Evolutionary conservation across 2,113 vertebrate genomes (phyloP).

Genomic region (Rhineura floridana): DNA sequence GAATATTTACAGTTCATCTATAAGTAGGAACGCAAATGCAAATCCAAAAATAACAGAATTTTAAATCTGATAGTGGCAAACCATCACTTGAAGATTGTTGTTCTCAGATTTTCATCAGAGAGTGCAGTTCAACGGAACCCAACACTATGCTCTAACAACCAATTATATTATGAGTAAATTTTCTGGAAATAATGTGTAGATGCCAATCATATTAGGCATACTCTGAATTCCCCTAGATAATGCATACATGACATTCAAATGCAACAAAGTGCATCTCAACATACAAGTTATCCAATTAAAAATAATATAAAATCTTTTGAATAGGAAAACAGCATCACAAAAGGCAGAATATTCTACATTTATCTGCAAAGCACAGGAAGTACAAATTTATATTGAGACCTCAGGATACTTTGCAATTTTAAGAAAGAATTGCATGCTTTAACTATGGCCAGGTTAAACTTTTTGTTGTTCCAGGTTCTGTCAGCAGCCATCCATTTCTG

Average conservation of each 20-base stretch:
- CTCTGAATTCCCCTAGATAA: background rate
- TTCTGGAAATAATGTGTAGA: background rate
- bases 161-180: background rate
- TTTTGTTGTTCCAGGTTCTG: constrained; percentile 5
- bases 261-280: background rate
- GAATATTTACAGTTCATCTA: too few relatives aligned
- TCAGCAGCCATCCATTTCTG: background rate
- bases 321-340: background rate
- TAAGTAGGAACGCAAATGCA: too few relatives aligned
- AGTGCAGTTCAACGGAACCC: background rate
- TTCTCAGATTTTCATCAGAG: too few relatives aligned
- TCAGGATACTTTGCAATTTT: background rate
- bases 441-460: background rate
- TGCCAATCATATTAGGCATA: background rate
- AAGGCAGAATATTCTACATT: background rate
- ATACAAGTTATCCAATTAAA: background rate
- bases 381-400: background rate
- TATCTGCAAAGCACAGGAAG: background rate
- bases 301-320: background rate
- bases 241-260: background rate
- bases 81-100: too few relatives aligned
- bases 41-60: too few relatives aligned
- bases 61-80: too few relatives aligned
- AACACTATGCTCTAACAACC: background rate
- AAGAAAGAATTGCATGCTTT: background rate